These are phyloP conservation scores for Cirrhinus molitorella DNA, from an alignment of 2,797 vertebrate genomes.

Conservation along the genomic window DNA sequence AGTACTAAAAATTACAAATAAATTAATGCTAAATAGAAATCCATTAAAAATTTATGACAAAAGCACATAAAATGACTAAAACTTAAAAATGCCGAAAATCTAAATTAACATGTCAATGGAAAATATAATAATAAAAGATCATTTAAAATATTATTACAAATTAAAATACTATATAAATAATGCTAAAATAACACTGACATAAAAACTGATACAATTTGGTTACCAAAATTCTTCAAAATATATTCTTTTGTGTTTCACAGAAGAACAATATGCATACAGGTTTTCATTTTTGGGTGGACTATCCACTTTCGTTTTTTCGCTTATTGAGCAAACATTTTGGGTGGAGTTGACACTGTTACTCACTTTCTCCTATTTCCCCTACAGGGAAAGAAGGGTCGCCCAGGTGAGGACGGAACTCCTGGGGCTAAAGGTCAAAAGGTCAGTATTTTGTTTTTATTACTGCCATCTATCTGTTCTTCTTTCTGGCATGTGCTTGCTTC, in stretches of 20 bases:
- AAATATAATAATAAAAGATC: neutral
- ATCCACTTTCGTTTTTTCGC: constrained; percentile 3
- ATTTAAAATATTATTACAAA: neutral
- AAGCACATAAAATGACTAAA: neutral
- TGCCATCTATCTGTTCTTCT: constrained; percentile 28
- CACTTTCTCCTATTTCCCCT: constrained; percentile 66
- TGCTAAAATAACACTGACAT: neutral
- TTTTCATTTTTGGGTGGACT: neutral
- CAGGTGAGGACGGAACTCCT: constrained; percentile 84
- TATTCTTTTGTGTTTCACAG: neutral
- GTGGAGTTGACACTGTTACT: neutral
- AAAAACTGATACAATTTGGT: neutral
- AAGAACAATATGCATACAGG: neutral
- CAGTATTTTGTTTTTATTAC: constrained; percentile 46
- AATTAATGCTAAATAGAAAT: neutral
- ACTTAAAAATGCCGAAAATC: neutral
- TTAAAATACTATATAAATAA: neutral
- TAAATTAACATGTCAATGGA: neutral
- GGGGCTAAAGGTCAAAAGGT: constrained; percentile 90
- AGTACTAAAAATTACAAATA: neutral
- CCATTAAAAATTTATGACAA: neutral
- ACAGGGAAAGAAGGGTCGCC: constrained; percentile 90
- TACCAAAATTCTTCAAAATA: neutral
- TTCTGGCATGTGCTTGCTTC: neutral
- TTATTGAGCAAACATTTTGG: neutral